Conservation (phyloP, 2,888 invertebrate genomes). For the Sinotaia quadrata region DNA sequence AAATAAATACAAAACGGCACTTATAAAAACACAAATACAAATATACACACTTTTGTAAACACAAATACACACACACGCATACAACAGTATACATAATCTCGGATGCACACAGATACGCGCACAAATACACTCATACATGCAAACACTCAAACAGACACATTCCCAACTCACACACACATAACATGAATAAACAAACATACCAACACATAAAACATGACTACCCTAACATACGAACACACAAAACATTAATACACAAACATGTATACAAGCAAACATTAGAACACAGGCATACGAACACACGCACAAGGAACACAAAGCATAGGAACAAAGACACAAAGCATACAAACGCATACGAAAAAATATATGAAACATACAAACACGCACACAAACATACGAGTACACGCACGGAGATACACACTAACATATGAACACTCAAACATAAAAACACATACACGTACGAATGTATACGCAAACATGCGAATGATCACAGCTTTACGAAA, state of each 20-base stretch:
- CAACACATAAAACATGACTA: too few relatives aligned
- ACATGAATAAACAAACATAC: neutral
- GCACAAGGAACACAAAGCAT: neutral
- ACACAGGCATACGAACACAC: neutral
- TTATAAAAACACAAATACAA: conserved; percentile 6
- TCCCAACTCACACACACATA: neutral
- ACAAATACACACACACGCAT: neutral
- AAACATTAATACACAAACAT: conserved; percentile 9
- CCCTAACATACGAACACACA: too few relatives aligned
- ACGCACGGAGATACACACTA: too few relatives aligned
- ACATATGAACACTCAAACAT: too few relatives aligned
- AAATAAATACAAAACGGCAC: neutral
- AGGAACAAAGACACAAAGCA: too few relatives aligned
- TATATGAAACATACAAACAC: neutral
- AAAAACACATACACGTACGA: neutral
- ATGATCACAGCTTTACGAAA: neutral
- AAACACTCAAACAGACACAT: neutral
- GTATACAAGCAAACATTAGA: neutral
- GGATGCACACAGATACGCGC: neutral
- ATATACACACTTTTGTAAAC: too few relatives aligned
- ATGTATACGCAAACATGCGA: neutral
- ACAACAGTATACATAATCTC: neutral
- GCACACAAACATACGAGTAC: neutral
- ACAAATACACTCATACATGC: neutral
- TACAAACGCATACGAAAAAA: neutral